Evolutionary conservation across 2,113 vertebrate species (phyloP).

Genomic region (Psettodes erumei): DNA sequence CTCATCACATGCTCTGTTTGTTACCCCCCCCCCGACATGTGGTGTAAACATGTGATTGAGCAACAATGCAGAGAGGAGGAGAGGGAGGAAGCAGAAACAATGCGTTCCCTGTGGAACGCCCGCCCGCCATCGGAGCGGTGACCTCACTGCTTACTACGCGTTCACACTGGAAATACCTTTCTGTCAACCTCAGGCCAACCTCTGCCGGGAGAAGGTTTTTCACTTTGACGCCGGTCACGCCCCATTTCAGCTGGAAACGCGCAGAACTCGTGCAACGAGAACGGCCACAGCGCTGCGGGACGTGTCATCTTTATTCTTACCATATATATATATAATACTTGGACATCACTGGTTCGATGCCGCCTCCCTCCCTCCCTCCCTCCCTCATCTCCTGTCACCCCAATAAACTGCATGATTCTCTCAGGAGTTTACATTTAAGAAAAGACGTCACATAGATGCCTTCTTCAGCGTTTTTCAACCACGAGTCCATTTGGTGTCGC

Average conservation of each 20-base stretch:
- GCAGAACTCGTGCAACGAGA: neutral
- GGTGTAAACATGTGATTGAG: slow-evolving; percentile 31
- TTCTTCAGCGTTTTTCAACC: no score
- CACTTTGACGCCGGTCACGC: slow-evolving; percentile 3
- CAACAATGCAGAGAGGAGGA: slow-evolving; percentile 39
- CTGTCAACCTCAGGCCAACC: neutral
- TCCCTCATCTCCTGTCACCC: neutral
- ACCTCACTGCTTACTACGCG: slow-evolving; percentile 34
- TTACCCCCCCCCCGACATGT: no score
- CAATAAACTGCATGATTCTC: no score
- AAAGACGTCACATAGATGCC: no score
- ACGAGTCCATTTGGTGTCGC: no score
- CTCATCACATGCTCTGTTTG: no score
- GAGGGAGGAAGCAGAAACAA: slow-evolving; percentile 48
- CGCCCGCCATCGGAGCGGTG: slow-evolving; percentile 26
- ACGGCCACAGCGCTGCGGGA: neutral
- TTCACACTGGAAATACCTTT: slow-evolving; percentile 40
- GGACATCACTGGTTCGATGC: no score
- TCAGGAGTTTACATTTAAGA: no score
- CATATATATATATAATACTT: no score
- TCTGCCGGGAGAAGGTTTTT: neutral
- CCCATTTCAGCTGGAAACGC: slow-evolving; percentile 28
- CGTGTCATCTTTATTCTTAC: no score
- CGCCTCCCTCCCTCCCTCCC: neutral
- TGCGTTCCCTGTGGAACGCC: slow-evolving; percentile 22